A percentile compares a stretch with the other conserved stretches of the same genome.
These are phyloP conservation scores for Gryon sp. DNA, from an alignment of 1,140 invertebrate species.

Conservation along the genomic window DNA sequence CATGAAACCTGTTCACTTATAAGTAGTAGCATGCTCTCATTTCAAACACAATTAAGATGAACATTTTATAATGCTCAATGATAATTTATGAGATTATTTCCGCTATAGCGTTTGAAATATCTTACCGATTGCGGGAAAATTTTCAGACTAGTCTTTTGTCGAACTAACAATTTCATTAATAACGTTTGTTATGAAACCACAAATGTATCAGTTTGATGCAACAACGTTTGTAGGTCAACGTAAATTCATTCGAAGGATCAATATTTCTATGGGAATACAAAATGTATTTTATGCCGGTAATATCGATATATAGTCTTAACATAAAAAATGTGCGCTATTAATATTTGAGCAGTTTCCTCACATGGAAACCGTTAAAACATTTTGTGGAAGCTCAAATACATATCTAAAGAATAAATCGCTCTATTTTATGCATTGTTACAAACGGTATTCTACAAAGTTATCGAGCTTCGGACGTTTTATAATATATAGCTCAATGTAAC, in stretches of 20 bases:
- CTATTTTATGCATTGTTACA: neutral
- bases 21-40: conserved; percentile 9
- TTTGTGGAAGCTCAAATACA: neutral
- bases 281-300: conserved; percentile 13
- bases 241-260: conserved; percentile 26
- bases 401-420: neutral
- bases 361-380: conserved; percentile 8
- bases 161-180: conserved; percentile 36
- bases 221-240: conserved; percentile 30
- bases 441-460: conserved; percentile 1
- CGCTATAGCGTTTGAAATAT: neutral
- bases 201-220: conserved; percentile 27
- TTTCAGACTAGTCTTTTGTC: conserved; percentile 19
- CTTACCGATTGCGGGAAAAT: conserved; percentile 19
- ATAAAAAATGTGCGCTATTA: conserved; percentile 11
- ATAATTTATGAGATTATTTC: conserved; percentile 29
- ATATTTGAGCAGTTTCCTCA: conserved; percentile 1
- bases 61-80: conserved; percentile 7
- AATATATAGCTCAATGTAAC: too few relatives aligned
- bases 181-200: conserved; percentile 32
- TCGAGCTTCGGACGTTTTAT: too few relatives aligned
- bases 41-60: conserved; percentile 25
- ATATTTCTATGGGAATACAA: conserved; percentile 31
- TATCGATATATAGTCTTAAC: neutral
- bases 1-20: conserved; percentile 26